Evolutionary conservation across 2,113 vertebrate genomes (phyloP).

Genomic region (Sterna hirundo): DNA sequence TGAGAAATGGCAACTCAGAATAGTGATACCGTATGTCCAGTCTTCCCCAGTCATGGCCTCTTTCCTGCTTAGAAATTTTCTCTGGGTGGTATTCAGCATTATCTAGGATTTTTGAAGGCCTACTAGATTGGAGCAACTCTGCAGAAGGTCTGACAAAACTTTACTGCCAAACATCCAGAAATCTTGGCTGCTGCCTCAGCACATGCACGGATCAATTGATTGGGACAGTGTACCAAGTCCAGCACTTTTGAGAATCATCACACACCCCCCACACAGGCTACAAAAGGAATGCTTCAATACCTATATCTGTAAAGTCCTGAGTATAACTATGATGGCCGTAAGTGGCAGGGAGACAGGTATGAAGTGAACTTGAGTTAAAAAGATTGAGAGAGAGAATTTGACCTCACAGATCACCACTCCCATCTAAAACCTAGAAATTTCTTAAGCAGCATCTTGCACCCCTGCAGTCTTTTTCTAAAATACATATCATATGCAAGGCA

Average conservation of each 20-base stretch:
- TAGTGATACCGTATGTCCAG: not conserved
- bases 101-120: slow-evolving; percentile 4
- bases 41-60: not conserved
- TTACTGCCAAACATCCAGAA: slow-evolving; percentile 5
- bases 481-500: not conserved
- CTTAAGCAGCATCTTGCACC: not conserved
- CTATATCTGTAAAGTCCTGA: not conserved
- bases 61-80: not conserved
- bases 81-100: not conserved
- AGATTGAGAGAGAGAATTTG: not conserved
- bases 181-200: not conserved
- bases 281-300: not conserved
- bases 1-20: not conserved
- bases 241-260: not conserved
- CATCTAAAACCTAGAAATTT: not conserved
- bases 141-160: slow-evolving; percentile 4
- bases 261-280: not conserved
- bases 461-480: not conserved
- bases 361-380: not conserved
- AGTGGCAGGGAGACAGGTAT: not conserved
- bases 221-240: not conserved
- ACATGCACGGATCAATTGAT: not conserved
- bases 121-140: not conserved
- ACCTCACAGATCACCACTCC: not conserved
- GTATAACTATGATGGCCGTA: not conserved